These are phyloP conservation scores for Mechanitis mazaeus DNA, from an alignment of 2,888 invertebrate genomes.

Conservation along the genomic window DNA sequence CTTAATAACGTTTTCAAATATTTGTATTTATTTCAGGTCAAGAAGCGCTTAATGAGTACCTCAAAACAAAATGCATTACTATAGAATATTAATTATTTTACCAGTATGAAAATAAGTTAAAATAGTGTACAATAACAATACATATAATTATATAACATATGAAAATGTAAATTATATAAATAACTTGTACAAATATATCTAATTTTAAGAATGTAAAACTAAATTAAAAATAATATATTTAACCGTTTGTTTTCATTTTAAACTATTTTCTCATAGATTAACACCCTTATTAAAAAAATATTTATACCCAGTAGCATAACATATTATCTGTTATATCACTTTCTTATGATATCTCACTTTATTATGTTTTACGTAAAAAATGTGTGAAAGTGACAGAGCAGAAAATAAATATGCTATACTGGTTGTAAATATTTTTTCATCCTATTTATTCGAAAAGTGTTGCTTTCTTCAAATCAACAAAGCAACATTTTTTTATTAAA, in stretches of 20 bases:
- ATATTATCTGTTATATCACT: no score
- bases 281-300: no score
- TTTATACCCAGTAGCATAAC: no score
- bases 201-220: background rate
- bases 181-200: background rate
- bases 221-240: background rate
- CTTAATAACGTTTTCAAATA: background rate
- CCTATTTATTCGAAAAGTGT: no score
- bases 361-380: no score
- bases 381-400: no score
- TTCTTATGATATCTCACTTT: no score
- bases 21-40: slow-evolving; percentile 79
- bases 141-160: slow-evolving; percentile 7
- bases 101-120: background rate
- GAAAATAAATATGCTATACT: no score
- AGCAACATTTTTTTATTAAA: no score
- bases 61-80: slow-evolving; percentile 95
- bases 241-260: background rate
- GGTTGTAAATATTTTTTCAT: no score
- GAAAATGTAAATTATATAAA: background rate
- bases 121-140: background rate
- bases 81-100: slow-evolving; percentile 84
- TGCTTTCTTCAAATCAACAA: no score
- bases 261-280: no score
- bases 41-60: slow-evolving; percentile 95